Evolutionary conservation across 2,113 vertebrate genomes (phyloP), one percentile per base, ranked within the genome.

Genomic region (Leptosomus discolor): DNA sequence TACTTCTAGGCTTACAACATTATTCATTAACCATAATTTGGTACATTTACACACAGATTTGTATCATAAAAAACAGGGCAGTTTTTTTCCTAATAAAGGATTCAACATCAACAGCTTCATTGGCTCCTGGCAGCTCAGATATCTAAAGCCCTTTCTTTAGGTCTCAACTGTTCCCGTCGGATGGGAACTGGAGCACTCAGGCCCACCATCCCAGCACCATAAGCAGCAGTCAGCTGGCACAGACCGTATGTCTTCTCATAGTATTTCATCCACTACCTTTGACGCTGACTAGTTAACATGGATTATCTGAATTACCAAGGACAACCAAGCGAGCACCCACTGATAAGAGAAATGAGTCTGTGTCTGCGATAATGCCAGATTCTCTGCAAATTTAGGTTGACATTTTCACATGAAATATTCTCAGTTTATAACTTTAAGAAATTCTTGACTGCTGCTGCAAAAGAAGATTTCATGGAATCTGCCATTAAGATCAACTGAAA

Each of bases 121-220:
- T 16, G 29, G 36, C 37, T 92, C 32, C 61, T 18, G 27, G 58
- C 18, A 93, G 54, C 43, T 76, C 75, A 84, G 46, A 19, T 36
- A 56, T 3, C 32, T 51, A 43, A 70, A 85, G 34, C 22, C 23
- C 18, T 36, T 78, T 68, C 50, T 27, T 77, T 36, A 57, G 3
- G 18, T 74, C 20, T 77, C 5, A 1, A 32, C 37, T 84, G 32
- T 9, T 53, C 30, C 32, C 3, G 1, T 16, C 1, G 0, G 22
- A n/a, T 18, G 18, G 15, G 30, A 94, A 58, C n/a, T 39, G 39
- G 10, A 77, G 16, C 45, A 48, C 43, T 56, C 36, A 75, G 76
- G 51, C 20, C 16, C 57, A 34, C 48, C 26, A 64, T 8, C 50
- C 68, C 54, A 76, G 75, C 22, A 61, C 39, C 45, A 65, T 27